Evolutionary conservation across 2,888 invertebrate genomes (phyloP).

Genomic region (Cosmia pyralina): DNA sequence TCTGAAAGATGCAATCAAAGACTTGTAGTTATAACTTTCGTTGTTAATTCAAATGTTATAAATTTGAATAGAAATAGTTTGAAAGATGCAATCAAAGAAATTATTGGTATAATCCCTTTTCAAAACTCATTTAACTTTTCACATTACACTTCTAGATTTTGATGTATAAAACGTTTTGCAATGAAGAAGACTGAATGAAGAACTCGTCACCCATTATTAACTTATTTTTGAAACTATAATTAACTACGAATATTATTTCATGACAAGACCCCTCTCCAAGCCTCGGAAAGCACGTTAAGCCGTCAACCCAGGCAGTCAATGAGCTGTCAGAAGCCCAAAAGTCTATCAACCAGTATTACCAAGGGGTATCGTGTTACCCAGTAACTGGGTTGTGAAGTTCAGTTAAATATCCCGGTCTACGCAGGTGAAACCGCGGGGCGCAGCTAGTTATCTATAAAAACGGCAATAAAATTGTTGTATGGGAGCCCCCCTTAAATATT

Average conservation of each 20-base stretch:
- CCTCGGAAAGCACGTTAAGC: neutral
- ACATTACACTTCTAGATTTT: neutral
- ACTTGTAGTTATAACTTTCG: neutral
- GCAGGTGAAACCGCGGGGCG: too few relatives aligned
- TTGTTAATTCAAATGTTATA: conserved; percentile 1
- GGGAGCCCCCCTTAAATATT: too few relatives aligned
- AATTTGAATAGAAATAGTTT: conserved; percentile 11
- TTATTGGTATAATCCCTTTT: conserved; percentile 17
- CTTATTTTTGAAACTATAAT: neutral
- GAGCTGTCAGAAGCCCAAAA: neutral
- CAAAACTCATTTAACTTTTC: conserved; percentile 45
- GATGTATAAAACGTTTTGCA: neutral
- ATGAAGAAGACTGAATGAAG: neutral
- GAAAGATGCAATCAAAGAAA: conserved; percentile 28
- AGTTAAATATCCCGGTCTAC: too few relatives aligned
- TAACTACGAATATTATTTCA: neutral
- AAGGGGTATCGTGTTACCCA: neutral
- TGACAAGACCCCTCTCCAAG: neutral
- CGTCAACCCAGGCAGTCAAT: neutral
- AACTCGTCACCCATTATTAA: too few relatives aligned
- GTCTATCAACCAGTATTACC: neutral
- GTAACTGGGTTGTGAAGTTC: neutral
- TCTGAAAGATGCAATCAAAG: too few relatives aligned
- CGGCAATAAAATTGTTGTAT: too few relatives aligned
- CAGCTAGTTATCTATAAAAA: too few relatives aligned